Base-by-base conservation (phyloP, 1,140 invertebrate genomes). In the Scaptomyza graminum region DNA sequence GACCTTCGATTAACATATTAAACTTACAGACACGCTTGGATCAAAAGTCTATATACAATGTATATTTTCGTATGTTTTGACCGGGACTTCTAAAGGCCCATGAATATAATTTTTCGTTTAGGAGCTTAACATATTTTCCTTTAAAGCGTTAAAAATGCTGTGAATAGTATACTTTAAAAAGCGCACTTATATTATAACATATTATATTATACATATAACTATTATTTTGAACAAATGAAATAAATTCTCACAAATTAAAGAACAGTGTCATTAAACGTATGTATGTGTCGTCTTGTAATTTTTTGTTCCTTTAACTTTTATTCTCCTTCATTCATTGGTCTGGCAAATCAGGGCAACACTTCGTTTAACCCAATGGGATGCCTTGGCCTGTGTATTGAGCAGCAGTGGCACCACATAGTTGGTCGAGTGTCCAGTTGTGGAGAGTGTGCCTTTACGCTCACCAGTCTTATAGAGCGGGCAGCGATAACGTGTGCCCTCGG, bases 391-490 rank as follows among this genome's bases (percentile, higher is more conserved):
- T 0, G 96, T 96, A 13, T 96, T 94, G 16, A 98, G 91, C 52
- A 95, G 93, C 72, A 98, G 94, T 1, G 95, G 95, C 46, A 98
- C 91, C 0, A 98, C 96, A 92, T 96, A 98, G 93, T 98, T 98
- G 0, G 97, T 97, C 0, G 97, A 98, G 92, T 98, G 97, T 0
- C 97, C 97, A 0, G 97, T 98, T 0, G 97, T 98, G 47, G 96
- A 97, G 9, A 96, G 92, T 62, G 95, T 94, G 8, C 97, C 97
- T 79, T 95, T 94, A 66, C 97, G 93, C 71, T 96, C 97, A 12
- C 95, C 95, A 0, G 97, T 98, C 90, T 97, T 97, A 90, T 98
- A 98, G 1, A 98, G 92, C 5, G 97, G 97, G 91, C 96, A 97
- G 62, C 93, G 93, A 83, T 98, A 98, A 47, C 95, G 93, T 0